phyloP scores from a whole-genome alignment of 2,113 vertebrate genomes.

The Hypomesus transpacificus region DNA sequence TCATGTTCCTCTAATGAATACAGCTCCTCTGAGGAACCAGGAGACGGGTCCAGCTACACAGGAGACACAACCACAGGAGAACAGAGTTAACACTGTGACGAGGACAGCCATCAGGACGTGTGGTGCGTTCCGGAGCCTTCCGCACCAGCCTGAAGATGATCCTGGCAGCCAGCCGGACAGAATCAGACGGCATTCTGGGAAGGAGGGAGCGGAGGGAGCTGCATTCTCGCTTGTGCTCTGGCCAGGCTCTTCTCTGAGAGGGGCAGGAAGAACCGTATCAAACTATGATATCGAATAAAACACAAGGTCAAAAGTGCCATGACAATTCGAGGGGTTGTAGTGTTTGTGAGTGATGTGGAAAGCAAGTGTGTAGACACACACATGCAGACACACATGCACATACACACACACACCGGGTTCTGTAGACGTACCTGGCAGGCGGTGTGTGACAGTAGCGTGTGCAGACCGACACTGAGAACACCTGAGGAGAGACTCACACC shows the following conservation, averaged over 20 bases:
- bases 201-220: conserved; percentile 76
- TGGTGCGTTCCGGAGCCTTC: conserved; percentile 24
- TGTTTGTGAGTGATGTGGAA: too few species aligned
- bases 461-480: conserved; percentile 91
- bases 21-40: conserved; percentile 73
- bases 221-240: conserved; percentile 86
- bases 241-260: conserved; percentile 85
- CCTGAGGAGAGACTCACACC: conserved; percentile 76
- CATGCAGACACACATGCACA: neutral
- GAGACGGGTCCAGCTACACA: conserved; percentile 73
- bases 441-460: conserved; percentile 81
- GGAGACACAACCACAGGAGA: too few species aligned
- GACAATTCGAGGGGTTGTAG: too few species aligned
- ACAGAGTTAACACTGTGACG: too few species aligned
- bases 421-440: conserved; percentile 83
- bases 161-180: conserved; percentile 84
- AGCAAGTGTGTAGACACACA: neutral
- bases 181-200: conserved; percentile 86
- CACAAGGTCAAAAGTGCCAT: too few species aligned
- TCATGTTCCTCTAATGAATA: conserved; percentile 85
- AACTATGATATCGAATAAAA: neutral
- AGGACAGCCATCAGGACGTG: neutral
- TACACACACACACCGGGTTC: neutral
- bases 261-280: neutral
- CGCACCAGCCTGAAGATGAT: conserved; percentile 87